These are phyloP conservation scores for Zaprionus lineosus DNA, from an alignment of 2,888 invertebrate genomes.

Conservation along the genomic window DNA sequence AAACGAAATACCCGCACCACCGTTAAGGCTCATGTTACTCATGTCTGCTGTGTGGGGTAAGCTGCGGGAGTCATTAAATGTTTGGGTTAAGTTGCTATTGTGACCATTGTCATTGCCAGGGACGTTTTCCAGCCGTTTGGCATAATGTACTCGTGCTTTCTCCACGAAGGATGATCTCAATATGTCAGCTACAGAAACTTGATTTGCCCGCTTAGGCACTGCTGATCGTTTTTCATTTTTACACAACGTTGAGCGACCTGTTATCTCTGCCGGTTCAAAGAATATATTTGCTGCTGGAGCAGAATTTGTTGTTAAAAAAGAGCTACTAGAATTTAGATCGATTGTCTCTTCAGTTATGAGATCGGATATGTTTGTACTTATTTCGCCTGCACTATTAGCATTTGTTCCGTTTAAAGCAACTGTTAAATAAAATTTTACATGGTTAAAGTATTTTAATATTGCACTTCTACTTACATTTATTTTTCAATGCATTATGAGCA, in stretches of 20 bases:
- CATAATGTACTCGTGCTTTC: constrained; percentile 69
- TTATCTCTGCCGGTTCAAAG: constrained; percentile 81
- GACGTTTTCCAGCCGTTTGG: constrained; percentile 52
- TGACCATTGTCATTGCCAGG: constrained; percentile 21
- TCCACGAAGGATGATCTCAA: constrained; percentile 79
- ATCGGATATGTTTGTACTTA: constrained; percentile 79
- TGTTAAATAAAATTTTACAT: not conserved
- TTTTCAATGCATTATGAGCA: no score
- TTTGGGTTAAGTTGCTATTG: constrained; percentile 47
- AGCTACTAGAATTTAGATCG: constrained; percentile 71
- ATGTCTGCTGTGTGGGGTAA: constrained; percentile 80
- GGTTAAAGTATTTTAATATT: not conserved
- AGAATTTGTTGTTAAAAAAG: constrained; percentile 38
- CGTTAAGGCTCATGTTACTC: constrained; percentile 66
- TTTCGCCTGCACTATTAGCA: constrained; percentile 39
- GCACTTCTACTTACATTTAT: no score
- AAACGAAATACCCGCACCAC: constrained; percentile 64
- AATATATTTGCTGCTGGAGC: constrained; percentile 68
- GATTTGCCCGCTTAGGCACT: constrained; percentile 21
- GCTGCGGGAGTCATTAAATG: constrained; percentile 64
- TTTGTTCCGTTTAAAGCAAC: constrained; percentile 43
- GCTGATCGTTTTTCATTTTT: constrained; percentile 5
- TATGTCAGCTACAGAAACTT: constrained; percentile 80
- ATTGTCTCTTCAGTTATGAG: constrained; percentile 81
- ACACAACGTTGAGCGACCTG: constrained; percentile 80